Base-by-base conservation (phyloP, 2,888 invertebrate genomes). In the Caenorhabditis uteleia region DNA sequence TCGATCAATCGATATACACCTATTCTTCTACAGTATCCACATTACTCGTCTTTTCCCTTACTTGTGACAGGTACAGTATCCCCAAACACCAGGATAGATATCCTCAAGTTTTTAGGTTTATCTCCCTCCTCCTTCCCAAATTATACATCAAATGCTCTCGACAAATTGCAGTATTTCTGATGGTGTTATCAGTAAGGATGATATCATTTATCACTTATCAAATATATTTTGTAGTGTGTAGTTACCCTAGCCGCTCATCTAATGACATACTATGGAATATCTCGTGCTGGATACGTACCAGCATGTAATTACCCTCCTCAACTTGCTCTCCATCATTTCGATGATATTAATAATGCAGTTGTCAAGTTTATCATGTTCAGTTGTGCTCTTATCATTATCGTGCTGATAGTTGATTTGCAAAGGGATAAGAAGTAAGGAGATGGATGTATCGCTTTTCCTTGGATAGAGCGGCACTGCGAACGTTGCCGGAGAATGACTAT, bases 241-340 rank as follows among this genome's bases (percentile, higher is more conserved):
- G 16, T 47, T n/a, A 27, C 60, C 0, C 2, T 60, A 1, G 2
- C 12, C 6, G 25, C 54, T 26, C 44, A 60, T 26, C 6, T 47
- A 0, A 7, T 18, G n/a, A 36, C 38, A 18, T 60, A 50, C 27
- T 43, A 31, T 14, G 59, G 48, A 27, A 29, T 60, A 4, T 43
- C 48, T 16, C 47, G 50, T 34, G 59, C 48, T 38, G 59, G 59
- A 16, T 59, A 47, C 27, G 53, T 59, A 16, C 59, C 59, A 2
- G 27, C 46, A 3, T 59, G 59, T 44, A 31, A 45, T 16, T 60
- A 60, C 20, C 48, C 59, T 36, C 59, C 59, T n/a, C 59, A 60
- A 25, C 31, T 53, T 3, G 42, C 54, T 14, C 36, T 54, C 0
- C 29, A 45, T 33, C 16, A 43, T 10, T 60, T 39, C 20, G 36